These are phyloP conservation scores for Cyclopterus lumpus DNA, from an alignment of 2,797 vertebrate species.

Conservation along the genomic window DNA sequence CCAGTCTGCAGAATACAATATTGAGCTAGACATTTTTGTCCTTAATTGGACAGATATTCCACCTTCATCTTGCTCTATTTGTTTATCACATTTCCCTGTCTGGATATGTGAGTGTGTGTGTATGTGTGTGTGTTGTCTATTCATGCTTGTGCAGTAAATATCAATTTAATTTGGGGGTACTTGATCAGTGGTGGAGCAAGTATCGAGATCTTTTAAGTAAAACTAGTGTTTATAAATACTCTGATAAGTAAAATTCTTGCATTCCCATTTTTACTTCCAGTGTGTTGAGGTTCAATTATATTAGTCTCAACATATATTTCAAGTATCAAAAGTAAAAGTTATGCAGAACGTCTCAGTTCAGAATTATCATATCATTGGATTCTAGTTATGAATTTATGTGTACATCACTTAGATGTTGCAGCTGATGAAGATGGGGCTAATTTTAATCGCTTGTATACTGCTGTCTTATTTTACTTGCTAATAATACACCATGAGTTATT, in stretches of 20 bases:
- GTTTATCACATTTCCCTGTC: conserved; percentile 15
- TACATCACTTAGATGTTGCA: background rate
- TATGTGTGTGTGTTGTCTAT: background rate
- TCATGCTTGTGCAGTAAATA: background rate
- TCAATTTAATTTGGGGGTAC: background rate
- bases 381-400: background rate
- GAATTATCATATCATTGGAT: background rate
- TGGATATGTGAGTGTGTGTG: background rate
- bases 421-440: background rate
- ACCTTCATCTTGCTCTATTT: background rate
- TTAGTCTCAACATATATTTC: background rate
- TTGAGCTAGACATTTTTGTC: conserved; percentile 16
- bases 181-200: background rate
- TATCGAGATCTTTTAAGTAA: background rate
- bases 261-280: background rate
- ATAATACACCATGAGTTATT: background rate
- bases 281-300: background rate
- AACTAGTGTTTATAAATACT: background rate
- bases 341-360: background rate
- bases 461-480: background rate
- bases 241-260: background rate
- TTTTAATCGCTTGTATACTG: background rate
- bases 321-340: background rate
- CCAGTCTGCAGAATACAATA: conserved; percentile 22
- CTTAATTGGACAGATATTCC: conserved; percentile 14